Conservation (phyloP, 1,140 invertebrate species). For the Rhizoglyphus robini region DNA sequence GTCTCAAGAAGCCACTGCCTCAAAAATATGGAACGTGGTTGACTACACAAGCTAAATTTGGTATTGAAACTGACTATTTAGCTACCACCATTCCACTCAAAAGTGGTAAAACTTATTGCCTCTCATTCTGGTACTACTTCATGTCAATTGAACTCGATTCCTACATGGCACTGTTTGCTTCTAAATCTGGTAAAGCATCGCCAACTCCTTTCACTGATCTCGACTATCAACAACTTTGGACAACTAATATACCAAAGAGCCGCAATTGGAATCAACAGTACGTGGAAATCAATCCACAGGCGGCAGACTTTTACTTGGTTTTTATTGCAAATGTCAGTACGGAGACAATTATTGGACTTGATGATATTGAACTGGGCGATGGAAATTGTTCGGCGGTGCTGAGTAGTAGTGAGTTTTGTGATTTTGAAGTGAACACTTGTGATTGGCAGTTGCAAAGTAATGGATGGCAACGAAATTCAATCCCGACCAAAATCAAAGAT, state of each 20-base stretch:
- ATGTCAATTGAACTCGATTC: not conserved
- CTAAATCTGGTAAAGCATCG: not conserved
- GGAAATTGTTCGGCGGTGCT: not conserved
- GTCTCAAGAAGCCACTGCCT: not conserved
- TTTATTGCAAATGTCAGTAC: not conserved
- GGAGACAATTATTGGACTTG: not conserved
- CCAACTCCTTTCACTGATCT: no score
- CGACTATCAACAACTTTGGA: not conserved
- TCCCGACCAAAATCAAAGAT: not conserved
- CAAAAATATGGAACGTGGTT: conserved; percentile 4
- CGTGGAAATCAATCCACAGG: not conserved
- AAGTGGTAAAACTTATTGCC: not conserved
- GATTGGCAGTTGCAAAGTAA: not conserved
- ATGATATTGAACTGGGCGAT: not conserved
- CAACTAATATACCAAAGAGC: not conserved
- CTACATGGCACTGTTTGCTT: not conserved
- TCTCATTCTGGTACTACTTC: conserved; percentile 1
- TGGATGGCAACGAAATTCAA: not conserved
- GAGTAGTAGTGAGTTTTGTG: not conserved
- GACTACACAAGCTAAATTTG: not conserved
- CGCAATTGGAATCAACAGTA: not conserved
- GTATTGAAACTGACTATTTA: not conserved
- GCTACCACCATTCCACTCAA: not conserved
- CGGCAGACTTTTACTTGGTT: not conserved
- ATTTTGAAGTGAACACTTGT: conserved; percentile 5